Conservation (phyloP, 2,888 invertebrate genomes). For the Aromia moschata region DNA sequence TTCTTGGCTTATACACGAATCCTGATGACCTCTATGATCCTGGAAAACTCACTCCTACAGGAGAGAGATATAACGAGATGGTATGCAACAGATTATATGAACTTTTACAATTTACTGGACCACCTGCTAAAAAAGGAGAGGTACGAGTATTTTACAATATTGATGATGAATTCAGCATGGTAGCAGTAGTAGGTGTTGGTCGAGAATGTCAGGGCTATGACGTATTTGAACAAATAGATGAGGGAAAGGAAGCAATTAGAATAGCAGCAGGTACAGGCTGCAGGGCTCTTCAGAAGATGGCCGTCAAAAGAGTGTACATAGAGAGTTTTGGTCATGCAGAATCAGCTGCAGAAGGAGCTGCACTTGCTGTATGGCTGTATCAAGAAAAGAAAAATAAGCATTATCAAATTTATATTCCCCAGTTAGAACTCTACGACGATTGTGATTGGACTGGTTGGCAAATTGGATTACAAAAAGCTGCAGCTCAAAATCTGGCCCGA, state of each 20-base stretch:
- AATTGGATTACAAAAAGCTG: constrained; percentile 76
- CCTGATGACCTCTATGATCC: constrained; percentile 65
- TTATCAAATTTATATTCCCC: constrained; percentile 57
- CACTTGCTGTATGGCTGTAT: constrained; percentile 75
- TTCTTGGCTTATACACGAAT: constrained; percentile 72
- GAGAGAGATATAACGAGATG: constrained; percentile 68
- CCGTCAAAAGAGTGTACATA: constrained; percentile 69
- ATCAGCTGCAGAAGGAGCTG: constrained; percentile 82
- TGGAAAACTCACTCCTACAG: constrained; percentile 71
- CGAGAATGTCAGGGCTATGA: constrained; percentile 74
- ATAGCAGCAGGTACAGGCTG: constrained; percentile 73
- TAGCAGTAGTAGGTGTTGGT: constrained; percentile 81
- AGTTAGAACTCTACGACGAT: constrained; percentile 69
- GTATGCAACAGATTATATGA: constrained; percentile 68
- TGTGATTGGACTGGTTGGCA: constrained; percentile 77
- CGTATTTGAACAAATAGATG: constrained; percentile 75
- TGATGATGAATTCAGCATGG: constrained; percentile 70
- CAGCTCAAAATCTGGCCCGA: constrained; percentile 82
- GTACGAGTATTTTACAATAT: constrained; percentile 73
- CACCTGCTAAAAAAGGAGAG: constrained; percentile 66
- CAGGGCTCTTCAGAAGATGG: constrained; percentile 66
- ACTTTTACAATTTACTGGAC: constrained; percentile 60
- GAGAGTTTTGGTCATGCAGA: constrained; percentile 82
- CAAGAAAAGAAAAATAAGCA: constrained; percentile 70
- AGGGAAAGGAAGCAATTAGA: constrained; percentile 78